Evolutionary conservation across 1,140 invertebrate genomes (phyloP).

Genomic region (Drosophila sulfurigaster): DNA sequence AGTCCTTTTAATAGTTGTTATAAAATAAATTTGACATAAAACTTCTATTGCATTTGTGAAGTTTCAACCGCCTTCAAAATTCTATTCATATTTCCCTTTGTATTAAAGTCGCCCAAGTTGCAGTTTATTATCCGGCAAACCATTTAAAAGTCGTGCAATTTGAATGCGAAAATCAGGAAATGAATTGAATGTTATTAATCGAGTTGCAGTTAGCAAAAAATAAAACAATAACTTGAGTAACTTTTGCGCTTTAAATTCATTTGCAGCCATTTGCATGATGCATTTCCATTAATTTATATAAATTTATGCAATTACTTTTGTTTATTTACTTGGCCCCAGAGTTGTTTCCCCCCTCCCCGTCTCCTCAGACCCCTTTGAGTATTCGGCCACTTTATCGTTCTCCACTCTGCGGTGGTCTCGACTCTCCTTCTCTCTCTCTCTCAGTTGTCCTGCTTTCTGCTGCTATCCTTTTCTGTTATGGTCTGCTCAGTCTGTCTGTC

Average conservation of each 20-base stretch:
- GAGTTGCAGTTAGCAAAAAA: conserved; percentile 12
- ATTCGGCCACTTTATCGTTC: conserved; percentile 16
- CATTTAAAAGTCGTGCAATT: neutral
- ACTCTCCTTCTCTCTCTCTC: neutral
- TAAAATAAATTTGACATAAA: no score
- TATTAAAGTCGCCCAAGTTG: no score
- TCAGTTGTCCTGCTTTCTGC: conserved; percentile 2
- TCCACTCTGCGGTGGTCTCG: conserved; percentile 25
- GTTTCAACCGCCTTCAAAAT: no score
- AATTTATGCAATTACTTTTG: conserved; percentile 83
- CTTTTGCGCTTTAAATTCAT: conserved; percentile 73
- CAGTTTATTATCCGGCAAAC: neutral
- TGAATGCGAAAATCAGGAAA: neutral
- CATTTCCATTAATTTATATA: conserved; percentile 82
- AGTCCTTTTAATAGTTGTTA: no score
- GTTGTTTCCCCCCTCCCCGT: conserved; percentile 8
- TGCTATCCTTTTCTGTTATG: conserved; percentile 23
- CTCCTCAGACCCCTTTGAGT: neutral
- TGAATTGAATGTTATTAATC: conserved; percentile 19
- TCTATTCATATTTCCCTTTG: no score
- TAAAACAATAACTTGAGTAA: conserved; percentile 43
- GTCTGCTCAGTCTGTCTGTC: conserved; percentile 20
- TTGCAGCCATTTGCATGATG: conserved; percentile 68
- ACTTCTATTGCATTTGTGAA: no score
- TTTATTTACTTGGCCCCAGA: conserved; percentile 70